These are phyloP conservation scores for Cygnus buccinator DNA, from an alignment of 2,113 vertebrate genomes.

Conservation along the genomic window DNA sequence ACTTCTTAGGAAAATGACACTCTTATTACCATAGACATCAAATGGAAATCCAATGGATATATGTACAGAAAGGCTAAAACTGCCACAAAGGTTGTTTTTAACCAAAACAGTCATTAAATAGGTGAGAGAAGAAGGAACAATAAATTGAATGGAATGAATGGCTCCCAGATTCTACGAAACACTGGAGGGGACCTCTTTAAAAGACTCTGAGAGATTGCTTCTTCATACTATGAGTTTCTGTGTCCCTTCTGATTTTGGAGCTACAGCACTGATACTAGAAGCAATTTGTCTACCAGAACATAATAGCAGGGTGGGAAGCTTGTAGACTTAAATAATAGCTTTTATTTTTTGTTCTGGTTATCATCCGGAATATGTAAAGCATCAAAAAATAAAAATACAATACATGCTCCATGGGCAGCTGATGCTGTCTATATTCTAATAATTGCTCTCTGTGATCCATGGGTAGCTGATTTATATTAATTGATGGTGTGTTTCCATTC, in stretches of 20 bases:
- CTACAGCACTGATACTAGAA: not conserved
- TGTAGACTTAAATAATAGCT: not conserved
- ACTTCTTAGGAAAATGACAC: not conserved
- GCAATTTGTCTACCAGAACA: not conserved
- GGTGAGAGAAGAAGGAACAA: not conserved
- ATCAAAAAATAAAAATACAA: not conserved
- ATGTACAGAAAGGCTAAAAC: not conserved
- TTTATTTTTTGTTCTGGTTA: not conserved
- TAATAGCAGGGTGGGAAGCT: not conserved
- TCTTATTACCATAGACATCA: not conserved
- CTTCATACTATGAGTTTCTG: not conserved
- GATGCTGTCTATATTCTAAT: not conserved
- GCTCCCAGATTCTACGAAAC: not conserved
- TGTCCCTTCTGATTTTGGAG: not conserved
- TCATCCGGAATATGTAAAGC: not conserved
- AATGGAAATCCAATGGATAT: not conserved
- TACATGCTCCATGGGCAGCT: not conserved
- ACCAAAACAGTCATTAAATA: not conserved
- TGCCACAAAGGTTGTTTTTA: not conserved
- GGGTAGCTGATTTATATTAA: not conserved
- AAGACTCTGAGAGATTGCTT: not conserved
- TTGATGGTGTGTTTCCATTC: not conserved
- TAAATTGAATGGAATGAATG: not conserved
- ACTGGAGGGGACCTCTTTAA: not conserved
- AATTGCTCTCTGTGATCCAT: not conserved